Evolutionary conservation across 53 echinoderm and acorn worm genomes (phyloP).

Genomic region (Paracentrotus lividus): DNA sequence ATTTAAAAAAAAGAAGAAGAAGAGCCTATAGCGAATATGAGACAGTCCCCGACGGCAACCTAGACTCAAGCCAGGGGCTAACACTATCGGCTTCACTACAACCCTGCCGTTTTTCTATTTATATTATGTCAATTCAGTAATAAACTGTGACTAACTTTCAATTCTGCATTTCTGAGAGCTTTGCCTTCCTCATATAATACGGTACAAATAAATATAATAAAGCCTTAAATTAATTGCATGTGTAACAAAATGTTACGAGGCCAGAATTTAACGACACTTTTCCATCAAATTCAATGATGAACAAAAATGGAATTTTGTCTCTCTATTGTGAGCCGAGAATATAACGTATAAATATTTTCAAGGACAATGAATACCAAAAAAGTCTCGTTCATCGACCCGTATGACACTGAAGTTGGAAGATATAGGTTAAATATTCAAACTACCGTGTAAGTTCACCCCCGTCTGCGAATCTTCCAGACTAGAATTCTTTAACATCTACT

Average conservation of each 20-base stretch:
- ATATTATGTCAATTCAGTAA: neutral
- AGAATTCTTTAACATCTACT: slow-evolving; percentile 50
- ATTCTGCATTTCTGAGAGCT: neutral
- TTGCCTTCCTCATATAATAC: neutral
- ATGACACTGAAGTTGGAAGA: neutral
- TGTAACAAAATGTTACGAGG: neutral
- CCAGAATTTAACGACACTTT: neutral
- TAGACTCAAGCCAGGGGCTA: neutral
- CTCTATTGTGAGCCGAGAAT: neutral
- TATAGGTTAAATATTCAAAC: slow-evolving; percentile 19
- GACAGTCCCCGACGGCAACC: neutral
- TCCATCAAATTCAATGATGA: neutral
- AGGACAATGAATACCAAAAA: too few relatives aligned
- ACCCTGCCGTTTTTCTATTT: neutral
- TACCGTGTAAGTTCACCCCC: neutral
- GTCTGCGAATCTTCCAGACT: slow-evolving; percentile 3
- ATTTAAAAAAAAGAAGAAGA: too few relatives aligned
- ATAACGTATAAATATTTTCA: neutral
- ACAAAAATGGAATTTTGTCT: neutral
- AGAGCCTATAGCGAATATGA: neutral
- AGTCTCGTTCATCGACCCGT: neutral
- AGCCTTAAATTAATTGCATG: too few relatives aligned
- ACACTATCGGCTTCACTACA: neutral
- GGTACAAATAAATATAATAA: neutral
- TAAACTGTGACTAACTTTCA: neutral